These are phyloP conservation scores for Neoaliturus tenellus DNA, from an alignment of 2,888 invertebrate species.

Conservation along the genomic window DNA sequence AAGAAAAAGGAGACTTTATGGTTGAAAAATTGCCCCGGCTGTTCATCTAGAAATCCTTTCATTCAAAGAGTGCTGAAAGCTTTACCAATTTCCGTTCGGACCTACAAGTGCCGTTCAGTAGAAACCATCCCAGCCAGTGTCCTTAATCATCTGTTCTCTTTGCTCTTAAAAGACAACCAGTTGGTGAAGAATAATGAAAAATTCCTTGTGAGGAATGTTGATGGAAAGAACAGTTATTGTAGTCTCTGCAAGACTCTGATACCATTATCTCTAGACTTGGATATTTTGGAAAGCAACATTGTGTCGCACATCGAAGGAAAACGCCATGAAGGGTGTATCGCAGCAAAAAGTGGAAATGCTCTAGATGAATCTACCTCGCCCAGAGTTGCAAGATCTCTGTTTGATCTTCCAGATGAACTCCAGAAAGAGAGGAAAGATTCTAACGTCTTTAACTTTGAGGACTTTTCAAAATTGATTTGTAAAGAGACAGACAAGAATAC, in stretches of 20 bases:
- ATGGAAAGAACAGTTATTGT: constrained; percentile 11
- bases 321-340: not conserved
- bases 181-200: not conserved
- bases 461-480: not conserved
- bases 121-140: constrained; percentile 9
- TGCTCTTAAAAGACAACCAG: not conserved
- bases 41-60: constrained; percentile 30
- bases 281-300: not conserved
- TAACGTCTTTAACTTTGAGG: not conserved
- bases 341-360: not conserved
- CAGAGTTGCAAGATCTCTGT: not conserved
- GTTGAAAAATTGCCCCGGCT: constrained; percentile 24
- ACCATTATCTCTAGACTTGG: not conserved
- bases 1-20: not conserved
- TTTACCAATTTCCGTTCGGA: constrained; percentile 1
- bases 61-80: not conserved
- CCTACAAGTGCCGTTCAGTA: not conserved
- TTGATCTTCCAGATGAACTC: not conserved
- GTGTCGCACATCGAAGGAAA: not conserved
- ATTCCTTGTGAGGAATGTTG: not conserved
- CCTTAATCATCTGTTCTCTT: not conserved
- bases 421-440: not conserved
- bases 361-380: not conserved
- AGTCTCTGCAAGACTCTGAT: constrained; percentile 12
- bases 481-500: not conserved